Base-by-base conservation (phyloP, 2,888 invertebrate species). In the Slavum lentiscoides region DNA sequence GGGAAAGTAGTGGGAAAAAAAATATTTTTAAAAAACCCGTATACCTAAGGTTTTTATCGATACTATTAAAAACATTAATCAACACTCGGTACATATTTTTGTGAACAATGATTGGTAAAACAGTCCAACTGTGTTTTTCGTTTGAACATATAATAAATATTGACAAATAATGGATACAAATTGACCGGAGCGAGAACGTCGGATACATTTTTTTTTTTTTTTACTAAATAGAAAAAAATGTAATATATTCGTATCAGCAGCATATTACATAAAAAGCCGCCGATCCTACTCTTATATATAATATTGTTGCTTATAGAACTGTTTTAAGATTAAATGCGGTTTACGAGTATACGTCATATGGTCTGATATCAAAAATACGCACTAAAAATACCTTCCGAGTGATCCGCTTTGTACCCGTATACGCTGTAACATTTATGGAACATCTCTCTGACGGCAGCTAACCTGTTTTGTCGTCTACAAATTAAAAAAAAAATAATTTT, bases 351-450 rank as follows among this genome's bases (percentile, higher is more conserved):
- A 43, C 30, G 30, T 30, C 30, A 2, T 30, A 53, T 55, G 4
- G 19, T 19, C 2, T 15, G 21, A n/a, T 43, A 64, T 80, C 59
- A 72, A 64, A 80, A 70, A 11, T 66, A 58, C n/a, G 72, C 64
- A 58, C 80, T 58, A n/a, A 80, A 43, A 58, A 80, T 80, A 70
- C 80, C 72, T 62, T 80, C 80, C 19, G 70, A 55, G 3, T 49
- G 49, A 19, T 72, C 72, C 1, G 64, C 64, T 72, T 72, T 80
- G 15, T 72, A 80, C 4, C 80, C 80, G 0, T 72, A 80, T 30
- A 58, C 64, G 37, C 80, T 80, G 84, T 91, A 91, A 69, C 88
- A 87, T 83, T 87, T 88, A 84, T 89, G 89, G 85, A 91, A 91
- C 82, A 89, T 86, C 84, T 88, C 86, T 83, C 90, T 86, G n/a